These are phyloP conservation scores for Hypomecis punctinalis DNA, from an alignment of 2,888 invertebrate genomes.

Conservation along the genomic window DNA sequence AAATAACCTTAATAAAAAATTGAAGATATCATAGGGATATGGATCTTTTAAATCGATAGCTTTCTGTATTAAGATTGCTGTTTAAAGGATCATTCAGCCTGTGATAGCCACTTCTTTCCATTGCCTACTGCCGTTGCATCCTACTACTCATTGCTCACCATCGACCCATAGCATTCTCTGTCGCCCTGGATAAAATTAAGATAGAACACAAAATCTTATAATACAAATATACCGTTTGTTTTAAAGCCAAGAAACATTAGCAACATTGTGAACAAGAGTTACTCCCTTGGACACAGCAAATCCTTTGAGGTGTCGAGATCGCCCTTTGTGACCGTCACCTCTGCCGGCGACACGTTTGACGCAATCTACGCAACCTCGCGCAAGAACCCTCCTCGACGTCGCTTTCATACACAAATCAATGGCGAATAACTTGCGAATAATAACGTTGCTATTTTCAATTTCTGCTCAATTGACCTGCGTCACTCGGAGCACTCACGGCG, in stretches of 20 bases:
- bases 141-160: no score
- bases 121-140: no score
- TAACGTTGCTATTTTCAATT: constrained; percentile 61
- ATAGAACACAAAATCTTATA: no score
- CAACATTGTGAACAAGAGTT: constrained; percentile 48
- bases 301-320: constrained; percentile 66
- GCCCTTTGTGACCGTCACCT: constrained; percentile 68
- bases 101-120: no score
- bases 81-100: no score
- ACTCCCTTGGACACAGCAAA: constrained; percentile 61
- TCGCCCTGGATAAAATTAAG: no score
- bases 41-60: no score
- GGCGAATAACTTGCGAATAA: constrained; percentile 57
- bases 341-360: constrained; percentile 77
- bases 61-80: no score
- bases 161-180: no score
- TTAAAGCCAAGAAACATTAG: background rate
- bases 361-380: constrained; percentile 69
- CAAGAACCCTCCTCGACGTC: constrained; percentile 63
- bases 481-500: constrained; percentile 11
- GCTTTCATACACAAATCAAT: constrained; percentile 67
- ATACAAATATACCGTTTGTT: no score
- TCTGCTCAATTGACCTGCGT: constrained; percentile 32
- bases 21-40: no score
- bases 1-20: no score